Evolutionary conservation across 2,797 vertebrate species (phyloP), one percentile per base, ranked within the genome.

Genomic region (Microtus agrestis): DNA sequence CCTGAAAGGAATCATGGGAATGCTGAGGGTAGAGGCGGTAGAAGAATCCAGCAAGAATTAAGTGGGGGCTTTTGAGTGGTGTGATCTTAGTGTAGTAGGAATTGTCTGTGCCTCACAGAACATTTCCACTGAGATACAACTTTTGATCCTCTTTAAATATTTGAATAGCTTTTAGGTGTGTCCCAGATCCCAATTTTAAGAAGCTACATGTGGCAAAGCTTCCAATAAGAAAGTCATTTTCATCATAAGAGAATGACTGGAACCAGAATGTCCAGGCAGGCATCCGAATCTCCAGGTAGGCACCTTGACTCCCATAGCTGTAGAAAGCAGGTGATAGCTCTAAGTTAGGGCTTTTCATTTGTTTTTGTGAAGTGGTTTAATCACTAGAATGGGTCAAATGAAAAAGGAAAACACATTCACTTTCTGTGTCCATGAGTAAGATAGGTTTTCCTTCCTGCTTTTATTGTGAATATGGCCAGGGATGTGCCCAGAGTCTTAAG

Each of bases 401-500:
- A 48, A 61, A 71, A 91, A 63, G 15, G 11, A 87, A 95, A 74
- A 5, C 29, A 3, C 3, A 34, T 9, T 34, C 2, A 73, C 48
- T 90, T 76, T 46, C 12, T 69, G 5, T 56, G n/a, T 54, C 37
- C 63, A 21, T 73, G 19, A 63, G n/a, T 87, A 79, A 91, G 95
- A 89, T 40, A 48, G 54, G 19, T 91, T 43, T 87, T 46, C 14
- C 40, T 93, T 87, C 51, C 78, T 97, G 17, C 1, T 95, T 65
- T 34, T 14, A 69, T 14, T 63, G 48, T 4, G 40, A 31, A 15
- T 79, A 8, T 87, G 27, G 37, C 5, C 59, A 14, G 7, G 11
- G 34, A 10, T 19, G 54, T 63, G 21, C n/a, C 63, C 51, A 48
- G 27, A 86, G 29, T 77, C 71, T 15, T 4, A 13, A 0, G 46